Base-by-base conservation (phyloP, 2,797 vertebrate species). In the Galago senegalensis region DNA sequence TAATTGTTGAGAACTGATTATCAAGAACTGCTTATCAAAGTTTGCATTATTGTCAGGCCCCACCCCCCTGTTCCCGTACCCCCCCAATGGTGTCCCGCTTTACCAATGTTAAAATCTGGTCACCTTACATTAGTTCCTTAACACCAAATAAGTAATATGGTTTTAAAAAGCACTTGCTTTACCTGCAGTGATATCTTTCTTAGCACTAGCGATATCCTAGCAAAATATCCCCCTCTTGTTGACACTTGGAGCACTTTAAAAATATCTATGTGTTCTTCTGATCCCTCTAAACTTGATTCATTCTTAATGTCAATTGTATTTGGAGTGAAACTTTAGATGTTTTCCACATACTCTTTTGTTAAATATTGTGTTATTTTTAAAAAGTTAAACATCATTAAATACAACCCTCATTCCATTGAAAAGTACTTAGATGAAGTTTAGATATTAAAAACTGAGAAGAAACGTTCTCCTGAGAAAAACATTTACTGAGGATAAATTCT, bases 231-330 rank as follows among this genome's bases (percentile, higher is more conserved):
- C 65, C 31, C 92, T 37, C 87, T 37, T 83, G 43, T 27, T 87
- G 72, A 81, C 40, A 81, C 34, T 84, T 27, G 40, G 46, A 94
- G 18, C 40, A 87, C 49, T 80, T 87, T 53, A 95, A 67, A 95
- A 95, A 67, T n/a, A 63, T 31, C 75, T 69, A 12, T 65, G 29
- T 40, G 1, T 89, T 61, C 56, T 81, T 70, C 37, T 61, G n/a
- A 90, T 88, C 31, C 63, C 86, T 79, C 49, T 67, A 88, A 85
- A 89, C 69, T 63, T 82, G 79, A 95, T 92, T 92, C 43, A 86
- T 93, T 92, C 37, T 77, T 87, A 95, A 93, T 96, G 89, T 72
- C 53, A 80, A 43, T 83, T 96, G 77, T 65, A 85, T 87, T 95
- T 94, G 14, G 31, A 43, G 23, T 95, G 10, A 96, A 93, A 83